Evolutionary conservation across 53 echinoderm and acorn worm genomes (phyloP), one percentile per base, ranked within the genome.

Genomic region (Holothuria leucospilota): DNA sequence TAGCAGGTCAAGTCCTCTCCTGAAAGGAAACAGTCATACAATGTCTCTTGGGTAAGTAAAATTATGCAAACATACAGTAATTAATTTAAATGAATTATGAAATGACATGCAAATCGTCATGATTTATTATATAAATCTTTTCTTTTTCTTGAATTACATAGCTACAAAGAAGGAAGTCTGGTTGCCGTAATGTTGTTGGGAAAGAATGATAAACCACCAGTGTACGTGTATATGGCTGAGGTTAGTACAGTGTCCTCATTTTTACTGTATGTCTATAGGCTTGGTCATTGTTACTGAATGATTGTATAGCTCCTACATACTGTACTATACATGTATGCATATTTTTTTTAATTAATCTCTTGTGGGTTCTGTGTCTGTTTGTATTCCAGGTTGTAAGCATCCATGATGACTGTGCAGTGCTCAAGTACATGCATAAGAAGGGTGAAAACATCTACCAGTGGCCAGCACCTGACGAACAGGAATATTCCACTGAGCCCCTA

Each of bases 81-180:
- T 68, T 68, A 5, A 68, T 2, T 68, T 2, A 5, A 68, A 68
- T 68, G 68, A 68, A 10, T 68, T 68, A 5, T 68, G 10, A 68
- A 68, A 68, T 68, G 68, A 68, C 68, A 68, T 10, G 68, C 68
- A 68, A 68, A 68, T 68, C 68, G 30, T 68, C 4, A 68, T 68
- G 68, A 68, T 68, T 68, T 68, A 68, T 68, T 28, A 5, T 68
- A 68, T 68, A 68, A 68, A n/a, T 68, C 68, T 68, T n/a, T n/a
- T n/a, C n/a, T 68, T 68, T 68, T 27, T 68, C 28, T 68, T 68
- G 4, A n/a, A 24, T 68, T n/a, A n/a, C n/a, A 68, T 24, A 68
- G 68, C 68, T 68, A 68, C 68, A 68, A 68, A 68, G 68, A 68
- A 68, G 68, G 5, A 63, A 63, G 63, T 63, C 63, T 63, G 63